Evolutionary conservation across 2,113 vertebrate species (phyloP).

Genomic region (Tamias sibiricus): DNA sequence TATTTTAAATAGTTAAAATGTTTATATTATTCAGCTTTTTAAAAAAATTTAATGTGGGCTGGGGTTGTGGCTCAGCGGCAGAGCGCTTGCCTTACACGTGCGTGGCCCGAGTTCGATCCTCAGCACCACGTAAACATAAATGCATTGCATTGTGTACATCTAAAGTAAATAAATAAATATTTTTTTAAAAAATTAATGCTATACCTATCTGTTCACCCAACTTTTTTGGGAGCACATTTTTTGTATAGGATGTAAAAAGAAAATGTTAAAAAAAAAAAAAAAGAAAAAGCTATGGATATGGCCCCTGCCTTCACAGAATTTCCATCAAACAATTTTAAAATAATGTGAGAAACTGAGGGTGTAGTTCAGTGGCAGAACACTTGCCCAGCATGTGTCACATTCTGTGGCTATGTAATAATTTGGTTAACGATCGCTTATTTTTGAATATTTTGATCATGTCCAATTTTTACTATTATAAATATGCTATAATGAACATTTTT

Average conservation of each 20-base stretch:
- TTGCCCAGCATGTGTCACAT: not conserved
- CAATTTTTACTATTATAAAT: slow-evolving; percentile 43
- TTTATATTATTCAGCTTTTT: not conserved
- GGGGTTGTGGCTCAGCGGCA: no score
- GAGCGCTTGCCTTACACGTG: no score
- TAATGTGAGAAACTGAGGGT: not conserved
- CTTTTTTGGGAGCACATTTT: not conserved
- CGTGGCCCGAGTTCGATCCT: no score
- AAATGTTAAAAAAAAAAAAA: not conserved
- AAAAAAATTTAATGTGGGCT: slow-evolving; percentile 34
- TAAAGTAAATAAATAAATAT: no score
- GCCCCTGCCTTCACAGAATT: not conserved
- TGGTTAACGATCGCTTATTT: not conserved
- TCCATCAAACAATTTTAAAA: not conserved
- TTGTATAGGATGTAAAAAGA: not conserved
- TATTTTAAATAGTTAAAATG: slow-evolving; percentile 9
- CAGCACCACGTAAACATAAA: no score
- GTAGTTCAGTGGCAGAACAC: not conserved
- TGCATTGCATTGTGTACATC: no score
- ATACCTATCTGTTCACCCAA: not conserved
- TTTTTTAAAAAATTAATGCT: slow-evolving; percentile 16
- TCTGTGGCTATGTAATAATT: not conserved
- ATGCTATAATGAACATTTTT: not conserved
- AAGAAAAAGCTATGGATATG: not conserved
- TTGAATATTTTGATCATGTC: not conserved